phyloP scores from a whole-genome alignment of 2,888 invertebrate species.

The Tipula confusa region DNA sequence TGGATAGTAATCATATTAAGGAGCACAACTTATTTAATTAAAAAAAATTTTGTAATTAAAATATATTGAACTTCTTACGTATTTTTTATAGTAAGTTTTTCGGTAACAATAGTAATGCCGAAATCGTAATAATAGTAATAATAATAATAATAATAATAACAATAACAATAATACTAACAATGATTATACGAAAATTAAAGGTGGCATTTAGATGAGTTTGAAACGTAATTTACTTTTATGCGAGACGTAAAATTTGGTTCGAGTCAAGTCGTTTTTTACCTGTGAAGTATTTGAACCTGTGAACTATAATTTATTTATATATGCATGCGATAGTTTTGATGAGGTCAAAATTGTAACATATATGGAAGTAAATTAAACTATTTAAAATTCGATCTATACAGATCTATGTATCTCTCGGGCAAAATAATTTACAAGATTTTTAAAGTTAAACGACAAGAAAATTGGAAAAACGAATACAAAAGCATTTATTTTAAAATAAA shows the following conservation, averaged over 20 bases:
- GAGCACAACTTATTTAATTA: too few species aligned
- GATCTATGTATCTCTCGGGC: neutral
- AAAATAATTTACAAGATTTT: neutral
- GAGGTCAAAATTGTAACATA: too few species aligned
- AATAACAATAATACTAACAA: slow-evolving; percentile 12
- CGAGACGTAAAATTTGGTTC: too few species aligned
- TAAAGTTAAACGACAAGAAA: neutral
- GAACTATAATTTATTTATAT: too few species aligned
- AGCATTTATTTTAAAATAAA: neutral
- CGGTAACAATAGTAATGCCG: neutral
- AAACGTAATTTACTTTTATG: neutral
- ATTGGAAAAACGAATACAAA: neutral
- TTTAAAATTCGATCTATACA: too few species aligned
- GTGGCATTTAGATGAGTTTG: neutral
- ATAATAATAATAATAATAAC: neutral
- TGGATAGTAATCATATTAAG: neutral
- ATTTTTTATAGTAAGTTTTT: neutral
- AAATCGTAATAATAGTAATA: neutral
- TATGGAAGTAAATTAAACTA: too few species aligned
- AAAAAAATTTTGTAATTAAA: neutral
- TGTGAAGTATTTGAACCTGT: neutral
- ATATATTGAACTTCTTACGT: neutral
- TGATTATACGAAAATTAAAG: neutral
- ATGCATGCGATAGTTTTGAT: neutral
- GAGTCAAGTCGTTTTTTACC: too few species aligned